Evolutionary conservation across 2,113 vertebrate species (phyloP).

Genomic region (Procavia capensis): DNA sequence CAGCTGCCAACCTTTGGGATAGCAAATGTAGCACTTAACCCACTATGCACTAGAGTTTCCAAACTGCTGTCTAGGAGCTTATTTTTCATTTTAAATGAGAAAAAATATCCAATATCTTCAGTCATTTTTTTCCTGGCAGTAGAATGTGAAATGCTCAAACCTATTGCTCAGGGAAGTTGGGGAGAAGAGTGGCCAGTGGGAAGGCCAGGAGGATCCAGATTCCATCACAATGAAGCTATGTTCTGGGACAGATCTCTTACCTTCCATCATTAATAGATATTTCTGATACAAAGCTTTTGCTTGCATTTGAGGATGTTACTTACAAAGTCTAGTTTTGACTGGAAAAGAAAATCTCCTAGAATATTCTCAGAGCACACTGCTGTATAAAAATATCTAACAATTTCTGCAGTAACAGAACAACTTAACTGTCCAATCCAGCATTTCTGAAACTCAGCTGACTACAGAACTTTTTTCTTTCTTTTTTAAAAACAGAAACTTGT

Average conservation of each 20-base stretch:
- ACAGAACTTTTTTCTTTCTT: not conserved
- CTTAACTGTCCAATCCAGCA: not conserved
- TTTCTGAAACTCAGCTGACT: conserved; percentile 32
- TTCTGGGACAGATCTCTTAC: not conserved
- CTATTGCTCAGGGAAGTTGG: not conserved
- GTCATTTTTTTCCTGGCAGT: no score
- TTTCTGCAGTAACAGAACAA: not conserved
- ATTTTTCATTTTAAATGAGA: conserved; percentile 43
- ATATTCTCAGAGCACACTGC: not conserved
- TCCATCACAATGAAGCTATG: not conserved
- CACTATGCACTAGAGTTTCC: no score
- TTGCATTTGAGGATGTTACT: conserved; percentile 16
- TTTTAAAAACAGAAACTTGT: not conserved
- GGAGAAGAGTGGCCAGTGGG: not conserved
- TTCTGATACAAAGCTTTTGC: not conserved
- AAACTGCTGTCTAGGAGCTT: not conserved
- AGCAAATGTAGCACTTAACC: no score
- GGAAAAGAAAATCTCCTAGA: not conserved
- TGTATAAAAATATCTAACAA: conserved; percentile 6
- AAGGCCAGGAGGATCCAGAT: not conserved
- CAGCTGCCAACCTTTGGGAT: no score
- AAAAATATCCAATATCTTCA: not conserved
- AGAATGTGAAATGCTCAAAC: not conserved
- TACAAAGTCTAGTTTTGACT: conserved; percentile 22
- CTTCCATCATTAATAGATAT: not conserved